Base-by-base conservation (phyloP, 2,113 vertebrate genomes). In the Cebus imitator region DNA sequence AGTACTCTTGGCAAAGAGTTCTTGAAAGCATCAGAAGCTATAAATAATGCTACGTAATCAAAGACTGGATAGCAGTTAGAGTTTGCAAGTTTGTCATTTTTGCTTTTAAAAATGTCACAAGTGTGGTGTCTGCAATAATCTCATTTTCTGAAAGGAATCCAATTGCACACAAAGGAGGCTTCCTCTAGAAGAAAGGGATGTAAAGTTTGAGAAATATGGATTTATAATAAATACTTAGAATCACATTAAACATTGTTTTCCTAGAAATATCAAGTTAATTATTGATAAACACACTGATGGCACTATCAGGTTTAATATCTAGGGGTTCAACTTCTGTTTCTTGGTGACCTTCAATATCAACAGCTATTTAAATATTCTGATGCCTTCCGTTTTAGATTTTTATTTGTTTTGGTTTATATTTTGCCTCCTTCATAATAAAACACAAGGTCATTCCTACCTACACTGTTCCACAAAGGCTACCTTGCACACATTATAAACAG, bases 351-450 rank as follows among this genome's bases (percentile, higher is more conserved):
- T 97, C 68, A 90, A 80, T 21, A 94, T 90, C 94, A 97, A 97
- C 68, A 95, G 43, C 94, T 85, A 96, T 95, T 92, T 87, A 94
- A 64, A 97, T 93, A 58, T 91, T 87, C 87, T 82, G 32, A 58
- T 96, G 52, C 45, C 43, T 97, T 95, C 20, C 30, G 0, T 52
- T 95, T 95, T 66, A 97, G 48, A 73, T 79, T 96, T 95, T 93
- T 87, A 73, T 96, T 96, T 97, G 92, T 91, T 97, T 95, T 75
- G 83, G 92, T 88, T 97, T 96, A 72, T 32, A 48, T 96, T 95
- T 95, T 92, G 10, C 90, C 43, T 66, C 80, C 45, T 91, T 66
- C 64, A 61, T 88, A 95, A 85, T 12, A 96, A 80, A 79, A 43
- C 78, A 75, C 88, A 82, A 81, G 72, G 64, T 92, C 70, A 55